These are phyloP conservation scores for Thryonomys swinderianus DNA, from an alignment of 2,113 vertebrate genomes.

Conservation along the genomic window DNA sequence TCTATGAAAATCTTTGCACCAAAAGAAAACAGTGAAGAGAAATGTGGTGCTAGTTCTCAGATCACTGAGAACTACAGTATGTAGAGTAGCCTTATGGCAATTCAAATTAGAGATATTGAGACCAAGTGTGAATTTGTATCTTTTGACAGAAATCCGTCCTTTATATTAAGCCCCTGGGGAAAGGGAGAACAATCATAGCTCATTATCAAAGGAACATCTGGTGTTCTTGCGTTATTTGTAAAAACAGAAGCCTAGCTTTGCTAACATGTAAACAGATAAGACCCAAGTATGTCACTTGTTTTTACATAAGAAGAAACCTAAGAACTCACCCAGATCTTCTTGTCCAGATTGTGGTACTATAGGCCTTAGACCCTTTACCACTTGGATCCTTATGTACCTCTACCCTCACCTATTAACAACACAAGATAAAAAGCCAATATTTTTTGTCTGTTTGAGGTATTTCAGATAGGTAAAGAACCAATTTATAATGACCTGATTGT, in stretches of 20 bases:
- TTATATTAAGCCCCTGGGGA: background rate
- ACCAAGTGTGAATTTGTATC: background rate
- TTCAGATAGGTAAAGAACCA: background rate
- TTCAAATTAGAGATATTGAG: background rate
- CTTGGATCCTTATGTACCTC: background rate
- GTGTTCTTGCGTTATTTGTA: background rate
- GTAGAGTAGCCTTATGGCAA: background rate
- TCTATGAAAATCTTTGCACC: background rate
- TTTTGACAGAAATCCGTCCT: background rate
- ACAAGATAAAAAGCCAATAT: background rate
- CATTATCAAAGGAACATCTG: background rate
- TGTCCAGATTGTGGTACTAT: background rate
- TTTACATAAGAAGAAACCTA: background rate
- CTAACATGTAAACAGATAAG: background rate
- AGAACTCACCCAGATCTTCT: background rate
- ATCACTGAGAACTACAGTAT: background rate
- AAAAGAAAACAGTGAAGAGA: background rate
- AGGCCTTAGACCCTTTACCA: background rate
- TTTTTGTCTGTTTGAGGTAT: background rate
- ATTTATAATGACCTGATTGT: background rate
- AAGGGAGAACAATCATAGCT: background rate
- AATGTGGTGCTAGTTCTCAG: background rate
- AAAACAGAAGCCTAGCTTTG: slow-evolving; percentile 1
- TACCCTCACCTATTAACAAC: background rate
- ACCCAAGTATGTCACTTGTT: background rate